A percentile compares a stretch with the other conserved stretches of the same genome.
phyloP scores from a whole-genome alignment of 1,140 invertebrate species.

The Branchinecta lynchi region DNA sequence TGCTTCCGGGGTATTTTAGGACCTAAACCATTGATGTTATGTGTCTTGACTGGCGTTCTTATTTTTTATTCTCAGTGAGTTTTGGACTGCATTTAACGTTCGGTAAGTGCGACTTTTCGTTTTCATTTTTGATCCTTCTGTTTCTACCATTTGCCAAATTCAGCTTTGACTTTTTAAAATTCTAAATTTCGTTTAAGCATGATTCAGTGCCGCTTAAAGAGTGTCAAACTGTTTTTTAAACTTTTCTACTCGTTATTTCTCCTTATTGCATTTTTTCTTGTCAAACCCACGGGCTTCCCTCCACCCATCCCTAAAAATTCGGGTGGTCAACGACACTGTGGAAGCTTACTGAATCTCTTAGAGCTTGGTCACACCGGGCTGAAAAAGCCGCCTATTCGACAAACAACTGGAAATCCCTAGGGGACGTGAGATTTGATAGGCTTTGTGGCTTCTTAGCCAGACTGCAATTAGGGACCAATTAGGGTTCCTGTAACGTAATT shows the following conservation, averaged over 20 bases:
- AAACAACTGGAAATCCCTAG: no score
- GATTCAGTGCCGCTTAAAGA: not conserved
- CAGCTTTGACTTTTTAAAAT: not conserved
- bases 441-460: no score
- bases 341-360: no score
- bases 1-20: no score
- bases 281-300: no score
- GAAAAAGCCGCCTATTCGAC: no score
- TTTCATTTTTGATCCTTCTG: not conserved
- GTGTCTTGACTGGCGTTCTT: conserved; percentile 4
- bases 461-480: no score
- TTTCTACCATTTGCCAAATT: conserved; percentile 11
- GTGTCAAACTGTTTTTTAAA: conserved; percentile 1
- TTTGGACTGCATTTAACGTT: conserved; percentile 27
- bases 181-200: not conserved
- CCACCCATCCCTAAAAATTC: no score
- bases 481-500: no score
- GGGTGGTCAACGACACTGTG: no score
- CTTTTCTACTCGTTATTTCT: not conserved
- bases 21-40: not conserved
- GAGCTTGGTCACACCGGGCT: no score
- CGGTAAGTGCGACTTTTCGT: conserved; percentile 24
- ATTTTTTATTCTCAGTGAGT: conserved; percentile 22
- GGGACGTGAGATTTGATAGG: no score
- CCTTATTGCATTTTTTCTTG: not conserved